These are phyloP conservation scores for Scophthalmus maximus DNA, from an alignment of 2,113 vertebrate genomes.

Conservation along the genomic window DNA sequence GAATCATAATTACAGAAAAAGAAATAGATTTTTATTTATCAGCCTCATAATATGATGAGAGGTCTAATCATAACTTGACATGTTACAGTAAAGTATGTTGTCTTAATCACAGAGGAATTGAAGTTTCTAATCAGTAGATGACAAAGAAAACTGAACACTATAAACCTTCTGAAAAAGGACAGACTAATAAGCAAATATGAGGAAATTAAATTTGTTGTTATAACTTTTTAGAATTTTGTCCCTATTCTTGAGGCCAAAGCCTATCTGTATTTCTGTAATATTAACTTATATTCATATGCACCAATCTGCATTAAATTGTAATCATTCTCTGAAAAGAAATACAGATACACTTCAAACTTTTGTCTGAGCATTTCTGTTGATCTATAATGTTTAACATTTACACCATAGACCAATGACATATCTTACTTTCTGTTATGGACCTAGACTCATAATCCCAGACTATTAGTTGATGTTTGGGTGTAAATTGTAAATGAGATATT, in stretches of 20 bases:
- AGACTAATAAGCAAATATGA: neutral
- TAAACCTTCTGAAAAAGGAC: neutral
- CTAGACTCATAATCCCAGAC: neutral
- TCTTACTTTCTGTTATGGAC: neutral
- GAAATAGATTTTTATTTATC: neutral
- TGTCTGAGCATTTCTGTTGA: neutral
- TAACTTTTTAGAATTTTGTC: neutral
- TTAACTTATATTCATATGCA: neutral
- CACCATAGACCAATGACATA: neutral
- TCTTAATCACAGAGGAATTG: neutral
- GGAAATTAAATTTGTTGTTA: neutral
- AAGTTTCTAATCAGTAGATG: neutral
- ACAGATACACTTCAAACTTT: neutral
- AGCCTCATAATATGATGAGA: slow-evolving; percentile 3
- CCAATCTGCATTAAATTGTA: neutral
- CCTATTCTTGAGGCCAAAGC: neutral
- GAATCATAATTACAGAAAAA: neutral
- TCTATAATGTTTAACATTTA: neutral
- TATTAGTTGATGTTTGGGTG: neutral
- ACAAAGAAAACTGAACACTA: neutral
- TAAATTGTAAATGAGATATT: slow-evolving; percentile 15
- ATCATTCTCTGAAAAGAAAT: neutral
- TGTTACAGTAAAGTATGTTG: neutral
- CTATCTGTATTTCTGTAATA: neutral
- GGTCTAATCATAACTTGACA: neutral